Conservation (phyloP, 2,797 vertebrate species). For the Crypturellus tataupa region DNA sequence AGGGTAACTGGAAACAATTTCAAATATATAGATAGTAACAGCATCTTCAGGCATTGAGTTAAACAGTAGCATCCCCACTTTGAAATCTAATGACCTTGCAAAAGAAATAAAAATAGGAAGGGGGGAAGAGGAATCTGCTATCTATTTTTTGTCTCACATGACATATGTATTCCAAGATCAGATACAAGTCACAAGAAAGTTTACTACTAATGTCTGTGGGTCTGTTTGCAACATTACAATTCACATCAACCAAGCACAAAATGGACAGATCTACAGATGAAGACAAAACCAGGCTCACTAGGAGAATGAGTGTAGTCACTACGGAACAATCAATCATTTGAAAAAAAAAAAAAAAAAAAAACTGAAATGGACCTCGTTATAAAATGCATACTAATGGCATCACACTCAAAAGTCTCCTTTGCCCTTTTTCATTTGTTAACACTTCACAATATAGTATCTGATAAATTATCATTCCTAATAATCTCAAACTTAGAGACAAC, state of each 20-base stretch:
- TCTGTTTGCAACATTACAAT: neutral
- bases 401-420: fast-evolving
- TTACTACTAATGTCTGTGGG: neutral
- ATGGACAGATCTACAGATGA: neutral
- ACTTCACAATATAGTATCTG: neutral
- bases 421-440: neutral
- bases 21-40: neutral
- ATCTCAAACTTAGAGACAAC: neutral
- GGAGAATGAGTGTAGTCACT: neutral
- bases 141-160: neutral
- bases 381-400: neutral
- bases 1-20: neutral
- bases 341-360: neutral
- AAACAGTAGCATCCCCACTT: neutral
- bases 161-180: neutral
- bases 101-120: neutral
- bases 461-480: neutral
- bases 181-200: neutral
- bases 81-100: neutral
- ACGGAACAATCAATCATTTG: fast-evolving
- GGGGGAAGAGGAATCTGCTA: fast-evolving
- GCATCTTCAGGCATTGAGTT: neutral
- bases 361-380: neutral
- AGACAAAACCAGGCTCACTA: fast-evolving
- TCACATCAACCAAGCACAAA: neutral